Percentiles rank a stretch among this genome's conserved stretches.
Evolutionary conservation across 2,888 invertebrate genomes (phyloP).

Genomic region (Trimorus sp.): DNA sequence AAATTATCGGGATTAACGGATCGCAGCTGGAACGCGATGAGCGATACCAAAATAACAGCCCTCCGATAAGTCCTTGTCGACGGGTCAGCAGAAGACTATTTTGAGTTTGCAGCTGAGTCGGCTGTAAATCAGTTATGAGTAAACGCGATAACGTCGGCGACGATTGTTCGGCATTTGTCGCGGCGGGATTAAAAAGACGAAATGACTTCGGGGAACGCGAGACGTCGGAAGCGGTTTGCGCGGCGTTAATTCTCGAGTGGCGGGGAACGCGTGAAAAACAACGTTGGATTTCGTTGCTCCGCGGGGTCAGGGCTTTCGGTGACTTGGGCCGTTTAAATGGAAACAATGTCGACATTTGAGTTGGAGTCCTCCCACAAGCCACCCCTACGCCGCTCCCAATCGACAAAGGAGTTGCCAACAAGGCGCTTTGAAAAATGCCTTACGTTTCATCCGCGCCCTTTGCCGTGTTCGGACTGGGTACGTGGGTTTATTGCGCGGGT

Average conservation of each 20-base stretch:
- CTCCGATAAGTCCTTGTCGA: conserved; percentile 1
- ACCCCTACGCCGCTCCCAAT: conserved; percentile 28
- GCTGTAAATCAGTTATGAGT: no score
- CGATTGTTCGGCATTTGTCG: no score
- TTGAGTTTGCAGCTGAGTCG: background rate
- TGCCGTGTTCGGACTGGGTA: conserved; percentile 27
- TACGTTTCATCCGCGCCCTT: conserved; percentile 43
- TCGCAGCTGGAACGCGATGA: no score
- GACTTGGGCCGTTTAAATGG: conserved; percentile 17
- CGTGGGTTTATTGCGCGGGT: conserved; percentile 15
- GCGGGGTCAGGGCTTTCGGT: background rate
- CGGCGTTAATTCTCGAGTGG: background rate
- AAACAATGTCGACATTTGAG: conserved; percentile 48
- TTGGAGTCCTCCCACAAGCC: conserved; percentile 25
- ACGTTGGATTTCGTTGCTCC: conserved; percentile 3
- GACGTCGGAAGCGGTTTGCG: no score
- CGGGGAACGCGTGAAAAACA: background rate
- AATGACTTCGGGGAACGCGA: no score
- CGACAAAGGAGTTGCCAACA: conserved; percentile 43
- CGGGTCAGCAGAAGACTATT: conserved; percentile 5
- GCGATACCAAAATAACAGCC: conserved; percentile 3
- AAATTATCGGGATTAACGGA: no score
- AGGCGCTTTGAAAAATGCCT: conserved; percentile 42
- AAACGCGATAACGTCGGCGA: no score
- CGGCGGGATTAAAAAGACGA: no score